phyloP scores from a whole-genome alignment of 35 echinoderm and acorn worm species.

The Apostichopus japonicus region DNA sequence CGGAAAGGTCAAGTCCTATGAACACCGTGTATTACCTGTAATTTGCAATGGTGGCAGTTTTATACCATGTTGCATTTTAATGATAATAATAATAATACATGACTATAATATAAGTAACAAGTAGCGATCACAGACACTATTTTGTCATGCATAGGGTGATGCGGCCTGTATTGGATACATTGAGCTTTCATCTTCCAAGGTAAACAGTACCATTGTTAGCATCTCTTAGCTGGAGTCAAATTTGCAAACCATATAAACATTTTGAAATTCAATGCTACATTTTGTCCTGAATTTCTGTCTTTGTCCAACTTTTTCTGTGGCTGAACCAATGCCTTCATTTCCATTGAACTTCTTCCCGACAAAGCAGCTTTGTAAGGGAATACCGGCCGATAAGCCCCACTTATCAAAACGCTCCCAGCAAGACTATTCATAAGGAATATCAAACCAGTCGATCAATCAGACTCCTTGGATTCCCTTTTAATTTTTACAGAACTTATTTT shows the following conservation, averaged over 20 bases:
- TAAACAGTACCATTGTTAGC: slow-evolving; percentile 9
- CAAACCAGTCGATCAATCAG: slow-evolving; percentile 8
- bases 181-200: not conserved
- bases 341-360: not conserved
- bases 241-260: slow-evolving; percentile 31
- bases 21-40: too few species aligned
- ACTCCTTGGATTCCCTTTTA: slow-evolving; percentile 6
- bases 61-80: too few species aligned
- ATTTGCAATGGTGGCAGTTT: too few species aligned
- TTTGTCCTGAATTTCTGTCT: not conserved
- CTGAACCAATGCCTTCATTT: slow-evolving; percentile 21
- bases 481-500: not conserved
- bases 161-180: not conserved
- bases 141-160: too few species aligned
- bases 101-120: too few species aligned
- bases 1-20: too few species aligned
- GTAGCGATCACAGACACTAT: too few species aligned
- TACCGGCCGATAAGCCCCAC: slow-evolving; percentile 25
- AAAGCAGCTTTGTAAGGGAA: slow-evolving; percentile 28
- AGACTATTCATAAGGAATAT: slow-evolving; percentile 30
- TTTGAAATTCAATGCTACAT: slow-evolving; percentile 31
- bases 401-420: slow-evolving; percentile 31
- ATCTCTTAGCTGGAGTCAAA: slow-evolving; percentile 9
- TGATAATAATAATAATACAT: too few species aligned
- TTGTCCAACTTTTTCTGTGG: slow-evolving; percentile 8